Percentiles rank a stretch among this genome's conserved stretches.
Conservation (phyloP, 2,113 vertebrate genomes). For the Myanophis thanlyinensis region DNA sequence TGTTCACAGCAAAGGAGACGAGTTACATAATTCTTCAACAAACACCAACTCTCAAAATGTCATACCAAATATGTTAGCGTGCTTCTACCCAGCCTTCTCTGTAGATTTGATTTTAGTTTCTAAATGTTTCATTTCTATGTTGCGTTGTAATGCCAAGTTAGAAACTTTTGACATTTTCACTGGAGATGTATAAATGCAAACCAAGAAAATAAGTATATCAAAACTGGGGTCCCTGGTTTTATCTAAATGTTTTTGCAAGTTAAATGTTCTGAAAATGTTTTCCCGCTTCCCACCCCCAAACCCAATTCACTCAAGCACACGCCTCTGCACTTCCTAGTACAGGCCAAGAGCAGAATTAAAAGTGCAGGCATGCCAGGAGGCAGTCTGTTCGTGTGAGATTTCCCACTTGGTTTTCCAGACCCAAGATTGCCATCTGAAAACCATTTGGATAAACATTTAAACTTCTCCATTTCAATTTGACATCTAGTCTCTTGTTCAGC, state of each 20-base stretch:
- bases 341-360: constrained; percentile 42
- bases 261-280: neutral
- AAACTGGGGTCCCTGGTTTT: neutral
- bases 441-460: neutral
- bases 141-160: constrained; percentile 5
- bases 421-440: constrained; percentile 6
- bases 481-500: neutral
- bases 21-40: neutral
- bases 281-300: neutral
- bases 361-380: constrained; percentile 37
- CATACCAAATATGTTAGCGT: neutral
- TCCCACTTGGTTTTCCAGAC: constrained; percentile 12
- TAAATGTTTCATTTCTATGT: neutral
- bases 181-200: neutral
- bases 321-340: constrained; percentile 40
- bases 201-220: neutral
- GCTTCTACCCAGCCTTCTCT: neutral
- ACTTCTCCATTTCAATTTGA: neutral
- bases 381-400: constrained; percentile 30
- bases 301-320: constrained; percentile 12
- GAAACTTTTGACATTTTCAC: neutral
- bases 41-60: neutral
- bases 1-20: neutral
- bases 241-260: constrained; percentile 3
- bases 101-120: neutral